These are phyloP conservation scores for Bos indicus DNA, from an alignment of 2,113 vertebrate species.

Conservation along the genomic window DNA sequence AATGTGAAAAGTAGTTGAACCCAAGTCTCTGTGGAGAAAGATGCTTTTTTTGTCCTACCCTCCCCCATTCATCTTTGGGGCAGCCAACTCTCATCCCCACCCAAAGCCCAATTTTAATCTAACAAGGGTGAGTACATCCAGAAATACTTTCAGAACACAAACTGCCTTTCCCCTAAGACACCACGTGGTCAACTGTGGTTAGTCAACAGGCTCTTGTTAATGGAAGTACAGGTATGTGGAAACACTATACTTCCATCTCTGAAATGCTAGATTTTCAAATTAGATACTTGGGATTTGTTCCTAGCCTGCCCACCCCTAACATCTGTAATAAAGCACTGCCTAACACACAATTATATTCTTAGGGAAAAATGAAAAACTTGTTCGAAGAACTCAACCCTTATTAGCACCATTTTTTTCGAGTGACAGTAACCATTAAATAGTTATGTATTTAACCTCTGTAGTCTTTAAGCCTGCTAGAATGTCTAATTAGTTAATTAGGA, in stretches of 20 bases:
- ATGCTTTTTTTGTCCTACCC: not conserved
- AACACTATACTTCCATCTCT: not conserved
- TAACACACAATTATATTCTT: constrained; percentile 44
- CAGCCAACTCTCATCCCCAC: not conserved
- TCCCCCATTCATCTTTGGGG: not conserved
- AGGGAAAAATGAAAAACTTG: not conserved
- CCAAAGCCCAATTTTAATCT: not conserved
- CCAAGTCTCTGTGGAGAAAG: not conserved
- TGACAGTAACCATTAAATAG: constrained; percentile 48
- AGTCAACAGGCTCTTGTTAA: not conserved
- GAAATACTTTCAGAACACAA: not conserved
- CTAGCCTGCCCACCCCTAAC: not conserved
- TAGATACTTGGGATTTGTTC: not conserved
- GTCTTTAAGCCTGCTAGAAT: constrained; percentile 42
- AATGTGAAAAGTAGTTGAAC: not conserved
- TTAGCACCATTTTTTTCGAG: constrained; percentile 27
- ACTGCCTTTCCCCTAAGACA: not conserved
- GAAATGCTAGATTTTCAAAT: constrained; percentile 20
- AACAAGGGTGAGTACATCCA: not conserved
- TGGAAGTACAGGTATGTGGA: not conserved
- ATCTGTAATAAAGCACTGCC: constrained; percentile 18
- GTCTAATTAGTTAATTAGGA: constrained; percentile 69
- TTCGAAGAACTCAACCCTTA: constrained; percentile 35
- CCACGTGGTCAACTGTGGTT: not conserved
- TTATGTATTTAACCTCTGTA: constrained; percentile 59